Evolutionary conservation across 2,797 vertebrate species (phyloP).

Genomic region (Acropternis orthonyx): DNA sequence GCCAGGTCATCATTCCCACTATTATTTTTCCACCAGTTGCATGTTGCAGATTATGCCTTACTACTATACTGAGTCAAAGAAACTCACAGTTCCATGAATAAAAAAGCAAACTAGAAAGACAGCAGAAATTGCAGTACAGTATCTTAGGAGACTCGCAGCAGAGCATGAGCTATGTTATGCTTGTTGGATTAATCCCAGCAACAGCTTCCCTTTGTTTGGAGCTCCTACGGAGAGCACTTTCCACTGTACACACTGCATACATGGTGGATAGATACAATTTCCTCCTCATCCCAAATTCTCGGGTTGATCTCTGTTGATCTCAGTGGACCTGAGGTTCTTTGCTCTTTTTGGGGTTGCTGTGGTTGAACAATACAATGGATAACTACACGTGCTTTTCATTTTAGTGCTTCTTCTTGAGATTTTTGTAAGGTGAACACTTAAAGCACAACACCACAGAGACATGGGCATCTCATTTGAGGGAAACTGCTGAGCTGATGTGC

Average conservation of each 20-base stretch:
- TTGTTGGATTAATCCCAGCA: background rate
- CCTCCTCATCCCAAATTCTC: background rate
- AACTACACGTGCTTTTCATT: background rate
- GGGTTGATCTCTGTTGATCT: background rate
- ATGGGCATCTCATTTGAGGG: background rate
- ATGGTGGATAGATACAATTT: background rate
- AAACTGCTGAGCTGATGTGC: background rate
- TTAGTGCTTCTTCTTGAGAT: background rate
- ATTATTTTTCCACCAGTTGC: background rate
- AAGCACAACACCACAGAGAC: background rate
- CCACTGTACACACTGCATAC: background rate
- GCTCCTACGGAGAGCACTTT: background rate
- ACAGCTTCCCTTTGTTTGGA: background rate
- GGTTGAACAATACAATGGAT: background rate
- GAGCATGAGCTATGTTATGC: background rate
- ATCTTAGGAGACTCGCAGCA: background rate
- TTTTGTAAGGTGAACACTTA: background rate
- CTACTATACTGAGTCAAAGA: background rate
- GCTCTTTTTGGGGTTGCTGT: background rate
- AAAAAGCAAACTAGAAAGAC: background rate
- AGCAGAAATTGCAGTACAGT: background rate
- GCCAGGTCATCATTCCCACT: background rate
- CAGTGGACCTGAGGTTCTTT: background rate
- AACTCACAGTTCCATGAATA: background rate
- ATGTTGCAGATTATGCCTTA: background rate